These are phyloP conservation scores for Atherinomorus stipes DNA, from an alignment of 2,113 vertebrate species.

Conservation along the genomic window DNA sequence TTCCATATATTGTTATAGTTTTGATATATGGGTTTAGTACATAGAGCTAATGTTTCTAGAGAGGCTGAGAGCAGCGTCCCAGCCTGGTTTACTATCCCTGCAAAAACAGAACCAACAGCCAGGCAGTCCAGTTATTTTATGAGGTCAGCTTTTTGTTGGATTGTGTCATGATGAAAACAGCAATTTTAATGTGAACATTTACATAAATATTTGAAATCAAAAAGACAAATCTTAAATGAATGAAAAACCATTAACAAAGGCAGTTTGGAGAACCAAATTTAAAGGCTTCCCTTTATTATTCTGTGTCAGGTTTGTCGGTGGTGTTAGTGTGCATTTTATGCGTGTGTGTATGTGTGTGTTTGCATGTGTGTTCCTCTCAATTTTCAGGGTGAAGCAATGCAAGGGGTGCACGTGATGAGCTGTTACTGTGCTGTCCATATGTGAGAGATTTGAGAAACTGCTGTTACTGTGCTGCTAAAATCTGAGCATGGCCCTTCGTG, in stretches of 20 bases:
- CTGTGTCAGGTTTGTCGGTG: conserved; percentile 48
- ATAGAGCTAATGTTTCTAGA: conserved; percentile 70
- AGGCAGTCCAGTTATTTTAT: conserved; percentile 88
- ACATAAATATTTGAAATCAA: conserved; percentile 71
- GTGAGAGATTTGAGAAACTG: conserved; percentile 72
- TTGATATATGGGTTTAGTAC: conserved; percentile 74
- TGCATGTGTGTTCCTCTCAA: conserved; percentile 41
- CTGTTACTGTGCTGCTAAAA: conserved; percentile 45
- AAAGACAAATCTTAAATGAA: conserved; percentile 72
- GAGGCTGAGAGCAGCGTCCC: conserved; percentile 62
- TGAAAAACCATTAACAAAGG: conserved; percentile 79
- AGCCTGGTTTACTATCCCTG: conserved; percentile 76
- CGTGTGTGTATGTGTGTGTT: background rate
- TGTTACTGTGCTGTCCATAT: conserved; percentile 63
- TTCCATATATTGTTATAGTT: conserved; percentile 78
- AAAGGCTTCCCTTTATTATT: conserved; percentile 77
- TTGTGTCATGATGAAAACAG: conserved; percentile 68
- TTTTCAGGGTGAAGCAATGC: conserved; percentile 58
- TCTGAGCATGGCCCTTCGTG: conserved; percentile 37
- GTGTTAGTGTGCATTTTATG: conserved; percentile 33
- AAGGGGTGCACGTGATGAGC: conserved; percentile 61
- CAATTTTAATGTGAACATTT: conserved; percentile 70
- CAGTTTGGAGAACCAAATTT: conserved; percentile 78
- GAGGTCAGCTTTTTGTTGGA: conserved; percentile 73
- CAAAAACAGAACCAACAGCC: conserved; percentile 77